These are phyloP conservation scores for Nudaria mundana DNA, from an alignment of 2,888 invertebrate species.

Conservation along the genomic window DNA sequence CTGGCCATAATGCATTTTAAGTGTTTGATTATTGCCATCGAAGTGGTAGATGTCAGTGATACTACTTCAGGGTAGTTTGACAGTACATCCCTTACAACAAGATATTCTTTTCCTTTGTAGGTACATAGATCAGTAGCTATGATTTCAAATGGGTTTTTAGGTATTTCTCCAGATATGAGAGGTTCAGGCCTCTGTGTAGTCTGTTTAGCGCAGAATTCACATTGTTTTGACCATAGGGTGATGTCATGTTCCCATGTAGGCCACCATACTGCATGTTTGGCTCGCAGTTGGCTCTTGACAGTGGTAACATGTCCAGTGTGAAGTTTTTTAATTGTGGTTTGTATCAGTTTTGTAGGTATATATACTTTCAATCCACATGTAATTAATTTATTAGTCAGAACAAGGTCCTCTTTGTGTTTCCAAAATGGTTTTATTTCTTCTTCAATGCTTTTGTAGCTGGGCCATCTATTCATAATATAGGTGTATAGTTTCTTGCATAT, in stretches of 20 bases:
- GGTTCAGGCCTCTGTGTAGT: too few relatives aligned
- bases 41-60: neutral
- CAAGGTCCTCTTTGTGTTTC: neutral
- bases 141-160: conserved; percentile 2
- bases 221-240: neutral
- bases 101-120: conserved; percentile 61
- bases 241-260: neutral
- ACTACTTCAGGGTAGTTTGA: neutral
- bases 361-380: neutral
- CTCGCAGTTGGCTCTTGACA: neutral
- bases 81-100: neutral
- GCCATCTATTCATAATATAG: neutral
- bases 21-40: neutral
- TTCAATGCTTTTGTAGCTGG: neutral
- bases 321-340: neutral
- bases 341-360: neutral
- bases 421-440: neutral
- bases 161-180: too few relatives aligned
- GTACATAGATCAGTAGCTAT: neutral
- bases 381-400: neutral
- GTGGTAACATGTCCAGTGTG: neutral
- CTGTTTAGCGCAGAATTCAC: too few relatives aligned
- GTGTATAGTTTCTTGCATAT: neutral
- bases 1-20: neutral
- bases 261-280: neutral